phyloP scores from a whole-genome alignment of 1,140 invertebrate genomes.

The Drosophila murphyi region DNA sequence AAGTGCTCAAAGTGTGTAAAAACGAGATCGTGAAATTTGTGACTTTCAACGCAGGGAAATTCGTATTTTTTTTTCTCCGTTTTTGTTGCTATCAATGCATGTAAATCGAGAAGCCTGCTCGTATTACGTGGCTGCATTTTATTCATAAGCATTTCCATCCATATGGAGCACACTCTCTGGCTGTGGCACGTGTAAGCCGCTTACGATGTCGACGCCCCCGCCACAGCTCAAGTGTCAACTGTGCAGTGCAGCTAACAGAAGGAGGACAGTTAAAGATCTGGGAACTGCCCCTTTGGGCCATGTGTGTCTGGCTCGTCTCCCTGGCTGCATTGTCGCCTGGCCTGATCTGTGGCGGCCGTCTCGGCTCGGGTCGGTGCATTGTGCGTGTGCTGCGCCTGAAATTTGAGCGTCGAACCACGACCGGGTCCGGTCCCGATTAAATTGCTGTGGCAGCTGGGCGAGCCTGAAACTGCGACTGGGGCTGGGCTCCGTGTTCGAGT shows the following conservation, averaged over 20 bases:
- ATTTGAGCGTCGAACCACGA: conserved; percentile 29
- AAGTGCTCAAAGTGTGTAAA: conserved; percentile 27
- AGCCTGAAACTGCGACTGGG: not conserved
- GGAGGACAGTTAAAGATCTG: conserved; percentile 36
- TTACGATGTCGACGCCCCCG: conserved; percentile 42
- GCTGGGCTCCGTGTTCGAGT: conserved; percentile 1
- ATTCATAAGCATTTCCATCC: conserved; percentile 19
- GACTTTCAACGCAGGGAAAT: conserved; percentile 63
- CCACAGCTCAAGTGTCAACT: conserved; percentile 45
- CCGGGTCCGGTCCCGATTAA: conserved; percentile 25
- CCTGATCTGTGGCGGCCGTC: conserved; percentile 21
- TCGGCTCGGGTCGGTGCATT: conserved; percentile 1
- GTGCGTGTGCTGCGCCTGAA: conserved; percentile 39
- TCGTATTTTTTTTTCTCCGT: not conserved
- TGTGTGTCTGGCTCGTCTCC: not conserved
- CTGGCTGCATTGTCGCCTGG: conserved; percentile 6
- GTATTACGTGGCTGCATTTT: conserved; percentile 40
- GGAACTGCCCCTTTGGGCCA: not conserved
- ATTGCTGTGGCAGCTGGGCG: conserved; percentile 41
- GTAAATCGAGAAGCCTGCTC: conserved; percentile 56
- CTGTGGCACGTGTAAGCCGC: conserved; percentile 71
- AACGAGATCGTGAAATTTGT: conserved; percentile 46
- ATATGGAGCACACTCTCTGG: conserved; percentile 1
- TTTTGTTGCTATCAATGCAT: conserved; percentile 24
- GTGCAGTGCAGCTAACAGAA: conserved; percentile 3